Conservation (phyloP, 1,140 invertebrate species). For the Laodelphax striatellus region DNA sequence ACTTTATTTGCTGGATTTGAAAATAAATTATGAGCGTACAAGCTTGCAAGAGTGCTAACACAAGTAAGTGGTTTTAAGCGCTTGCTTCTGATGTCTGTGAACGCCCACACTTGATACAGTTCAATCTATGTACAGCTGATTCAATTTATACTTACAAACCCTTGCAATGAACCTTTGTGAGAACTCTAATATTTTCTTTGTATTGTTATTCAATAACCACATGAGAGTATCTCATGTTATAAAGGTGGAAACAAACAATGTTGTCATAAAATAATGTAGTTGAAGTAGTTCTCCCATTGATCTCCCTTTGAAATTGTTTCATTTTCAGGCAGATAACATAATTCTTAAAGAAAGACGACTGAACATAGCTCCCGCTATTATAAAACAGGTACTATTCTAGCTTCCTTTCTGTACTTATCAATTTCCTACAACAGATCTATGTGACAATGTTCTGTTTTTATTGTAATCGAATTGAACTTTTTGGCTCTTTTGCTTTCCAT, state of each 20-base stretch:
- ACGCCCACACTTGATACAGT: too few relatives aligned
- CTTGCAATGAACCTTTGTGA: background rate
- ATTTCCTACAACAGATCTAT: too few relatives aligned
- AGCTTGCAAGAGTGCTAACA: too few relatives aligned
- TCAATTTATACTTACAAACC: background rate
- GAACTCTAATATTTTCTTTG: too few relatives aligned
- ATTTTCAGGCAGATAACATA: conserved; percentile 53
- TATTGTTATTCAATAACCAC: background rate
- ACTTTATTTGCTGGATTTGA: too few relatives aligned
- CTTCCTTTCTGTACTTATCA: too few relatives aligned
- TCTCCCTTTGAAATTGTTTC: conserved; percentile 10
- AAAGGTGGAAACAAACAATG: background rate
- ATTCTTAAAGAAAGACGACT: conserved; percentile 70
- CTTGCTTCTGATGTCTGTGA: too few relatives aligned
- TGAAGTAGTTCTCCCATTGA: background rate
- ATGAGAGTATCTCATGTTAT: background rate
- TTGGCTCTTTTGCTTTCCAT: too few relatives aligned
- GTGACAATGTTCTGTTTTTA: too few relatives aligned
- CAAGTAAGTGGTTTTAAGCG: too few relatives aligned
- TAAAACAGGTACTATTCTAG: conserved; percentile 53
- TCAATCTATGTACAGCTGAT: background rate
- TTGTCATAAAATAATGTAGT: background rate
- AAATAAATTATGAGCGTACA: too few relatives aligned
- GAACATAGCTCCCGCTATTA: conserved; percentile 83
- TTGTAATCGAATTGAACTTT: too few relatives aligned